Evolutionary conservation across 2,888 invertebrate genomes (phyloP).

Genomic region (Fragum fragum): DNA sequence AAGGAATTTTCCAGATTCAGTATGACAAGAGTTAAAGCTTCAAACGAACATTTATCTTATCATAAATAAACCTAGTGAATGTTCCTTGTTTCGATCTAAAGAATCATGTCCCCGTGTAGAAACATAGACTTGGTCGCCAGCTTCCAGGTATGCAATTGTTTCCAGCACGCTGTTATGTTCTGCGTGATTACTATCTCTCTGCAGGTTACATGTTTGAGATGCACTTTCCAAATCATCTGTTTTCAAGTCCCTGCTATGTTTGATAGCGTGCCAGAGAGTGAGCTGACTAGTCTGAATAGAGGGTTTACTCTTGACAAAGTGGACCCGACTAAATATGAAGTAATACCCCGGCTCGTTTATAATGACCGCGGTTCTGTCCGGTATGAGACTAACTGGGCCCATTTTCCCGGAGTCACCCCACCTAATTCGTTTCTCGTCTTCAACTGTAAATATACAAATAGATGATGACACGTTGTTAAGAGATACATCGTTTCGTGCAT

Average conservation of each 20-base stretch:
- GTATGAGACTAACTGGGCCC: not conserved
- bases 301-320: constrained; percentile 1
- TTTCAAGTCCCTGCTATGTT: not conserved
- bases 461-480: too few species aligned
- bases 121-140: not conserved
- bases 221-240: not conserved
- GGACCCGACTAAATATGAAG: constrained; percentile 8
- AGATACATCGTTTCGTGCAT: too few species aligned
- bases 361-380: not conserved
- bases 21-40: too few species aligned
- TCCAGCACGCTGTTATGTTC: constrained; percentile 17
- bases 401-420: not conserved
- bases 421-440: not conserved
- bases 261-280: not conserved
- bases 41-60: not conserved
- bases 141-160: not conserved
- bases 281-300: not conserved
- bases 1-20: too few species aligned
- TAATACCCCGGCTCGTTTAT: not conserved
- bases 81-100: not conserved
- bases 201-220: not conserved
- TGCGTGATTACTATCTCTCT: not conserved
- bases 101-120: too few species aligned
- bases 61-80: constrained; percentile 7
- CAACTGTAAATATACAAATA: not conserved